Conservation (phyloP, 1,140 invertebrate genomes). For the Eriosoma lanigerum region DNA sequence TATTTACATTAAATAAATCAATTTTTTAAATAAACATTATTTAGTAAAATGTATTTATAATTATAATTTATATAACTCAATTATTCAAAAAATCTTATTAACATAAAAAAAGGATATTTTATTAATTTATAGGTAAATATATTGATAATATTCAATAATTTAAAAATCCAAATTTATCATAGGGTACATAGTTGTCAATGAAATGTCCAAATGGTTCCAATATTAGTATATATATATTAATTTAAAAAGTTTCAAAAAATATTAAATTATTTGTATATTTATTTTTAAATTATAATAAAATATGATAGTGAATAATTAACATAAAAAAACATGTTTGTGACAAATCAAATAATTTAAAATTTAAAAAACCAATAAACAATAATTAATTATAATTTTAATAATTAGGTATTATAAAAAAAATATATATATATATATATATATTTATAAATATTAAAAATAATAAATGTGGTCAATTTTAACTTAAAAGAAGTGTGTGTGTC, state of each 20-base stretch:
- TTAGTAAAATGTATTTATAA: neutral
- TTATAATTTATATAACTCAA: conserved; percentile 2
- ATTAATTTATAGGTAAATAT: neutral
- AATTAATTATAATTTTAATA: neutral
- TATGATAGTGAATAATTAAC: neutral
- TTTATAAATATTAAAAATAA: too few relatives aligned
- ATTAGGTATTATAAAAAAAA: neutral
- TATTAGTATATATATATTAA: neutral
- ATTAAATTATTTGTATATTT: neutral
- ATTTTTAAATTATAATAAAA: neutral
- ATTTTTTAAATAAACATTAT: neutral
- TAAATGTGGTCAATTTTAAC: neutral
- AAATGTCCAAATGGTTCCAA: neutral
- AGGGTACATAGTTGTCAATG: neutral
- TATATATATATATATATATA: neutral
- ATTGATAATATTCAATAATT: neutral
- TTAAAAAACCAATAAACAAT: neutral
- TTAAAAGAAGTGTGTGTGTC: neutral
- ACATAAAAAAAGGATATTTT: neutral
- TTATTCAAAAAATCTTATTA: conserved; percentile 10
- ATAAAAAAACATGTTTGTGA: neutral
- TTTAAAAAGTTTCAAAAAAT: neutral
- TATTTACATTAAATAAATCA: too few relatives aligned
- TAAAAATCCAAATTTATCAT: neutral
- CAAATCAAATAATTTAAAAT: neutral